These are phyloP conservation scores for Nemotelus pantherinus DNA, from an alignment of 2,888 invertebrate species.

Conservation along the genomic window DNA sequence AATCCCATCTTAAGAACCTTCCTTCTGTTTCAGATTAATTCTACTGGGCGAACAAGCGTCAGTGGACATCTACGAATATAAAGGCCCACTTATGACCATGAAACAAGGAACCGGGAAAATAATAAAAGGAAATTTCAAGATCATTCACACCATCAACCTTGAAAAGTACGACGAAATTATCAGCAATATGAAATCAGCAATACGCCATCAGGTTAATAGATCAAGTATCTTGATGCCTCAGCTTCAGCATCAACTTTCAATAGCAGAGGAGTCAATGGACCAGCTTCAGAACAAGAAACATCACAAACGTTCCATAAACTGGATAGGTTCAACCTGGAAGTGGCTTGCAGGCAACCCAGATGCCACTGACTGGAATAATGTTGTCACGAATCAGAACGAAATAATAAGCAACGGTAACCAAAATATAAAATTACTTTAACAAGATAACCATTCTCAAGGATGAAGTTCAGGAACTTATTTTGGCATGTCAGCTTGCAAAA, in stretches of 20 bases:
- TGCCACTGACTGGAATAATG: slow-evolving; percentile 37
- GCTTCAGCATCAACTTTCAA: slow-evolving; percentile 7
- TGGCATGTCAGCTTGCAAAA: slow-evolving; percentile 20
- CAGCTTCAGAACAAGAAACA: slow-evolving; percentile 24
- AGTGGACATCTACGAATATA: neutral
- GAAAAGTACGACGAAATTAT: neutral
- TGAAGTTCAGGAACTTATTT: slow-evolving; percentile 8
- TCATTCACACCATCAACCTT: slow-evolving; percentile 6
- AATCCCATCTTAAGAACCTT: no score
- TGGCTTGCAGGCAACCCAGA: slow-evolving; percentile 47
- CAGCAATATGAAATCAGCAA: neutral
- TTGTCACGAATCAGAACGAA: slow-evolving; percentile 35
- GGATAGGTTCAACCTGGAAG: slow-evolving; percentile 46
- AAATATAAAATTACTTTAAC: slow-evolving; percentile 36
- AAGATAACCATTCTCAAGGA: slow-evolving; percentile 4
- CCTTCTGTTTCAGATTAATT: neutral
- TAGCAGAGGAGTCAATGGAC: neutral
- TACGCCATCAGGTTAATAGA: neutral
- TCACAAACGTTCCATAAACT: slow-evolving; percentile 44
- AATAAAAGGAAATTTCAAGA: neutral
- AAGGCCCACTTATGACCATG: neutral
- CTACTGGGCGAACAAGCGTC: neutral
- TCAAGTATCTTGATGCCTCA: neutral
- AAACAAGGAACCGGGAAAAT: neutral
- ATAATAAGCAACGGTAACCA: slow-evolving; percentile 43